Evolutionary conservation across 2,888 invertebrate species (phyloP).

Genomic region (Alsophila aescularia): DNA sequence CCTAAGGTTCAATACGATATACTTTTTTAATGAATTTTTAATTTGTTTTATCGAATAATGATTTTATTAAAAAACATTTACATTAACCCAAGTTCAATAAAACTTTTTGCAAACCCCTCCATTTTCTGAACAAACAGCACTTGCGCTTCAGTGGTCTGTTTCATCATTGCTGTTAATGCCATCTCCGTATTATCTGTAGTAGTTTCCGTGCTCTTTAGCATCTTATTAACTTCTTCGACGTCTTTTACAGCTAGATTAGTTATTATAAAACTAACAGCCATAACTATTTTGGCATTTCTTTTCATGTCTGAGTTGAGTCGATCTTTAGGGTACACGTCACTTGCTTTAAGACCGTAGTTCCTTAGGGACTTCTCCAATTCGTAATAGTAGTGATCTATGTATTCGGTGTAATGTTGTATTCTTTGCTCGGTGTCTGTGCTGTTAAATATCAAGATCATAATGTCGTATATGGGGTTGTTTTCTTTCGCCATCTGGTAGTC

Average conservation of each 20-base stretch:
- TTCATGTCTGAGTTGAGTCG: conserved; percentile 47
- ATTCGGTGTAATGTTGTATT: conserved; percentile 26
- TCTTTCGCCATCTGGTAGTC: conserved; percentile 1
- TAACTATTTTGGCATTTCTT: conserved; percentile 39
- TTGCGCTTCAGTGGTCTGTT: background rate
- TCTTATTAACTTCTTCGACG: background rate
- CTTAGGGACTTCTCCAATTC: conserved; percentile 41
- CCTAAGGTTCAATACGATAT: no score
- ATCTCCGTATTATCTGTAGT: background rate
- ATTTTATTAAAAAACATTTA: background rate
- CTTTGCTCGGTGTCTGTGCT: background rate
- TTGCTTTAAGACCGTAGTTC: conserved; percentile 41
- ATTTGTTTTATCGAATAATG: no score
- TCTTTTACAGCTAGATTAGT: conserved; percentile 9
- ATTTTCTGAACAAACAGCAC: background rate
- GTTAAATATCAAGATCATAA: conserved; percentile 3
- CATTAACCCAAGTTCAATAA: background rate
- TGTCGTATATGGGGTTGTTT: background rate
- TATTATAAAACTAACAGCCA: conserved; percentile 37
- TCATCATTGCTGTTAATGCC: background rate
- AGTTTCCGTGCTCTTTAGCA: background rate
- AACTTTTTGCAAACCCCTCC: background rate
- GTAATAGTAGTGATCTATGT: conserved; percentile 48
- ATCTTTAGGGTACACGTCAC: conserved; percentile 41
- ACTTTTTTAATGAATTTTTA: no score